phyloP scores from a whole-genome alignment of 2,888 invertebrate species.

The Agrochola lychnidis region DNA sequence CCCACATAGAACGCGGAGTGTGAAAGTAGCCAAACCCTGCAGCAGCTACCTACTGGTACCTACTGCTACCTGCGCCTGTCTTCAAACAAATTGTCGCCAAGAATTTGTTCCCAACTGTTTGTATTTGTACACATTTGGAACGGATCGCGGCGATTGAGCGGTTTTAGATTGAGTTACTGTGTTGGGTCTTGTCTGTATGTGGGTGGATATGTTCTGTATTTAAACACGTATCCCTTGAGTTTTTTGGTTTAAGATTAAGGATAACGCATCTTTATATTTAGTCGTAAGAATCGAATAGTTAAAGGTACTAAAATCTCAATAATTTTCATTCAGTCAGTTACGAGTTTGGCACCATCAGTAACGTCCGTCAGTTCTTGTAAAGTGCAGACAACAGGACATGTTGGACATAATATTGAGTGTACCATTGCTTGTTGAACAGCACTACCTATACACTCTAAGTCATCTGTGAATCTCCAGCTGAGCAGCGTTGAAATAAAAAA shows the following conservation, averaged over 20 bases:
- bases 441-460: too few relatives aligned
- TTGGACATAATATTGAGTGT: too few relatives aligned
- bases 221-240: not conserved
- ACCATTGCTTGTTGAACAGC: too few relatives aligned
- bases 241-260: not conserved
- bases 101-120: slow-evolving; percentile 60
- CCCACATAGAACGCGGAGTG: not conserved
- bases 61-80: not conserved
- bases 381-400: too few relatives aligned
- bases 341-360: too few relatives aligned
- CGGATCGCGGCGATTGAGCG: slow-evolving; percentile 53
- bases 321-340: not conserved
- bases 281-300: not conserved
- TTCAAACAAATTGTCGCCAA: slow-evolving; percentile 52
- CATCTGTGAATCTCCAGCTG: too few relatives aligned
- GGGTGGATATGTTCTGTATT: slow-evolving; percentile 1
- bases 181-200: slow-evolving; percentile 31
- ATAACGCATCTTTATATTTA: not conserved
- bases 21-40: slow-evolving; percentile 31
- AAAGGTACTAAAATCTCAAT: not conserved
- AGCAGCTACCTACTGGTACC: not conserved
- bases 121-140: slow-evolving; percentile 54
- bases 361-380: too few relatives aligned
- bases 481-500: too few relatives aligned
- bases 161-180: slow-evolving; percentile 57